Evolutionary conservation across 1,140 invertebrate species (phyloP).

Genomic region (Asbolus verrucosus): DNA sequence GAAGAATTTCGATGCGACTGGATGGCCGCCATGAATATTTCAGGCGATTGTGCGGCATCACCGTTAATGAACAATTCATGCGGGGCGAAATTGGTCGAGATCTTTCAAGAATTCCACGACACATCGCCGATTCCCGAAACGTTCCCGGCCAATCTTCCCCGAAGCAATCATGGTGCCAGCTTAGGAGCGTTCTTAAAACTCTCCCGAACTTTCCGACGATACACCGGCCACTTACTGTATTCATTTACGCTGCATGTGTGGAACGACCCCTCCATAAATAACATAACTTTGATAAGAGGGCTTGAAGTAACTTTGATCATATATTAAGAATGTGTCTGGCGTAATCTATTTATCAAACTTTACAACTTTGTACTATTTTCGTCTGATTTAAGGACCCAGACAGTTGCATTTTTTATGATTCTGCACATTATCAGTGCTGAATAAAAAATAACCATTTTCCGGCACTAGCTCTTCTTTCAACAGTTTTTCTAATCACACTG

Average conservation of each 20-base stretch:
- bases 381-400: slow-evolving; percentile 15
- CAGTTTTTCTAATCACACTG: too few relatives aligned
- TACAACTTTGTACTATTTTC: slow-evolving; percentile 27
- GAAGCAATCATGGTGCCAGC: slow-evolving; percentile 6
- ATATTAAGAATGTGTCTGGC: slow-evolving; percentile 26
- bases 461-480: too few relatives aligned
- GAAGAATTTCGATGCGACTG: slow-evolving; percentile 40
- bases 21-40: slow-evolving; percentile 52
- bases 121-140: slow-evolving; percentile 15
- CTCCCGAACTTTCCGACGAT: slow-evolving; percentile 12
- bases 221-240: slow-evolving; percentile 31
- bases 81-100: background rate
- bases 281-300: slow-evolving; percentile 35
- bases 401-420: slow-evolving; percentile 14
- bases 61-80: slow-evolving; percentile 52
- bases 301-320: slow-evolving; percentile 30
- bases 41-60: slow-evolving; percentile 35
- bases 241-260: slow-evolving; percentile 30
- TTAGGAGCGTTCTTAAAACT: slow-evolving; percentile 22
- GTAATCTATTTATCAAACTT: slow-evolving; percentile 35
- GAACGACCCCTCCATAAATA: slow-evolving; percentile 17
- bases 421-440: too few relatives aligned
- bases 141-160: slow-evolving; percentile 13
- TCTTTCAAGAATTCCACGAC: background rate
- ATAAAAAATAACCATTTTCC: too few relatives aligned